Evolutionary conservation across 2,888 invertebrate species (phyloP).

Genomic region (Dicycla oo): DNA sequence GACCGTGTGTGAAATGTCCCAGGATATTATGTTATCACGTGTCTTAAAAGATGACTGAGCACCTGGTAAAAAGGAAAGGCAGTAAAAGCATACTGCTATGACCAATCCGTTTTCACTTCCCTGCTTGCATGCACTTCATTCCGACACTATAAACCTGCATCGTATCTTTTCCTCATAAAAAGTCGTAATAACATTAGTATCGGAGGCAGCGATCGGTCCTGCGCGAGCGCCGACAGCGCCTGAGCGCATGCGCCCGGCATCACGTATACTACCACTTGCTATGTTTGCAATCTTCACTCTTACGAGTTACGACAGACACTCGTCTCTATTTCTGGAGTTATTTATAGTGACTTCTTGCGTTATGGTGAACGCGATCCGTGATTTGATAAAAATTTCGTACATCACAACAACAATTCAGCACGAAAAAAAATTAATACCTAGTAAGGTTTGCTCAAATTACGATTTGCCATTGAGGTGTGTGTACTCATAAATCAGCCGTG

Average conservation of each 20-base stretch:
- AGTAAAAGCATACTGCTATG: neutral
- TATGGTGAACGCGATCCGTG: neutral
- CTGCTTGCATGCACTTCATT: neutral
- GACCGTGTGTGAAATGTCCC: too few relatives aligned
- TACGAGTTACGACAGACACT: conserved; percentile 40
- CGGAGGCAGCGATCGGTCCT: conserved; percentile 6
- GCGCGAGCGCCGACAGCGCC: conserved; percentile 16
- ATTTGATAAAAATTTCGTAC: neutral
- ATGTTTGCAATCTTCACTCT: conserved; percentile 37
- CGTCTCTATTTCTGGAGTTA: conserved; percentile 32
- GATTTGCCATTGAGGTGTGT: neutral
- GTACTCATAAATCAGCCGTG: neutral
- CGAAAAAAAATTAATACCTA: neutral
- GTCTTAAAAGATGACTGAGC: neutral
- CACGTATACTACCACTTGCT: conserved; percentile 54
- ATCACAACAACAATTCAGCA: neutral
- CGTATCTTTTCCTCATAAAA: conserved; percentile 16
- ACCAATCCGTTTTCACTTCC: neutral
- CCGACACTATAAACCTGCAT: neutral
- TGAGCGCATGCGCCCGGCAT: conserved; percentile 35
- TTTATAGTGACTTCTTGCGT: conserved; percentile 20
- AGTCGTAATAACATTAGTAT: conserved; percentile 38
- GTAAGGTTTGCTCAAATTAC: neutral
- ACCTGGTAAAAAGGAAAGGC: neutral
- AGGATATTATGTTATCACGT: too few relatives aligned